Base-by-base conservation (phyloP, 1,140 invertebrate species). In the Leptinotarsa lineolata region DNA sequence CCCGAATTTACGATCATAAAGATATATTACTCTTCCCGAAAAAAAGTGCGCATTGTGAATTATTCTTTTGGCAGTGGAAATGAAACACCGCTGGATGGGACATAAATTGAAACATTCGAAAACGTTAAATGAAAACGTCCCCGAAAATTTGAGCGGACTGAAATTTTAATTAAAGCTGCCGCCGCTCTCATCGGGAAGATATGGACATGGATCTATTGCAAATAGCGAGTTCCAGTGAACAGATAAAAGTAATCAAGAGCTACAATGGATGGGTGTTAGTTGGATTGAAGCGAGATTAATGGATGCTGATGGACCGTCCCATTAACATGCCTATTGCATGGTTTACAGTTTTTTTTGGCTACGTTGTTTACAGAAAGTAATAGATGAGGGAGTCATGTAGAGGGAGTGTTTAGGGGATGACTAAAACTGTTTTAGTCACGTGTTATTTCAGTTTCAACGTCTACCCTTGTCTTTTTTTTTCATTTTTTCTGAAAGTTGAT, bases 71-170 rank as follows among this genome's bases (percentile, higher is more conserved):
- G n/a, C 48, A 54, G 48, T 54, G 48, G 48, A 54, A 54, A 54
- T 54, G 48, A 54, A 54, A 54, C 15, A n/a, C 15, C 48, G 16
- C 16, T 54, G n/a, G 63, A 22, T n/a, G 8, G 24, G 21, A 0
- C 63, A 65, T 24, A 65, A 65, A 65, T 65, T 65, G 63, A 65
- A 65, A 65, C 63, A 39, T 65, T 65, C 39, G 15, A 65, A 65
- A 54, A 65, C 39, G 39, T 65, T 65, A 22, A 65, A 65, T 65
- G 63, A 24, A 65, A 54, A 65, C 24, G 63, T 65, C 63, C 63
- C n/a, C 63, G 48, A 18, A 54, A 54, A 54, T 54, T 54, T 54
- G 15, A 18, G 63, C 63, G 63, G 11, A 24, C 63, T 20, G 39
- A 39, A 39, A 30, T 65, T 63, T 65, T 65, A 65, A 65, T 65